phyloP scores from a whole-genome alignment of 37 sponge, comb jelly and placozoan genomes.

The Amphimedon queenslandica region DNA sequence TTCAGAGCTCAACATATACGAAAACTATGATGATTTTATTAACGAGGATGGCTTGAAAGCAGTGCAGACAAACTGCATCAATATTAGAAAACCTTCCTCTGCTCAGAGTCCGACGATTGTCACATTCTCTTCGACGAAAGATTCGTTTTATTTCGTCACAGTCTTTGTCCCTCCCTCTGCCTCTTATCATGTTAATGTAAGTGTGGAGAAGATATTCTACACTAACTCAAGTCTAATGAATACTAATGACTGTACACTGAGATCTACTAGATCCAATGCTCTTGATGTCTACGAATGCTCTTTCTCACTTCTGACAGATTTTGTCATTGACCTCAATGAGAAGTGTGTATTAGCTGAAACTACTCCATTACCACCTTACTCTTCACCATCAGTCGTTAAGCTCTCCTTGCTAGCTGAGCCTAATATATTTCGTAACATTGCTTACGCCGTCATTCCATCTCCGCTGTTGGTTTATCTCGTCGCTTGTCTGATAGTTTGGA shows the following conservation, averaged over 20 bases:
- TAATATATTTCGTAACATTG: background rate
- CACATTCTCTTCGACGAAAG: background rate
- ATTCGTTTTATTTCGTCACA: background rate
- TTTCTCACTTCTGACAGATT: background rate
- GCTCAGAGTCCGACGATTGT: background rate
- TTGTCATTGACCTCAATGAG: too few species aligned
- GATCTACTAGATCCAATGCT: background rate
- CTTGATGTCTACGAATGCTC: background rate
- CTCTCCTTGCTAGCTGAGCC: background rate
- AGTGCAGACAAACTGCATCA: background rate
- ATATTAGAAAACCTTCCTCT: background rate
- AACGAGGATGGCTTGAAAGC: background rate
- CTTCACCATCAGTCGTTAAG: background rate
- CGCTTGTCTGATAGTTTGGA: background rate
- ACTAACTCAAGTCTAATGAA: background rate
- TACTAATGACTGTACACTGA: background rate
- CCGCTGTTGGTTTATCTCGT: background rate
- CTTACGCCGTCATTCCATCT: background rate
- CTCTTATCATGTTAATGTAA: background rate
- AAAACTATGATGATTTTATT: conserved; percentile 10
- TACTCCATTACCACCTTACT: background rate
- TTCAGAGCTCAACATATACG: background rate
- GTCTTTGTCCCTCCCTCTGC: background rate
- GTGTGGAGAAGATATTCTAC: background rate
- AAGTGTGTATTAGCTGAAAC: background rate